Percentiles rank a stretch among this genome's conserved stretches.
Evolutionary conservation across 1,140 invertebrate species (phyloP).

Genomic region (Drosophila athabasca): DNA sequence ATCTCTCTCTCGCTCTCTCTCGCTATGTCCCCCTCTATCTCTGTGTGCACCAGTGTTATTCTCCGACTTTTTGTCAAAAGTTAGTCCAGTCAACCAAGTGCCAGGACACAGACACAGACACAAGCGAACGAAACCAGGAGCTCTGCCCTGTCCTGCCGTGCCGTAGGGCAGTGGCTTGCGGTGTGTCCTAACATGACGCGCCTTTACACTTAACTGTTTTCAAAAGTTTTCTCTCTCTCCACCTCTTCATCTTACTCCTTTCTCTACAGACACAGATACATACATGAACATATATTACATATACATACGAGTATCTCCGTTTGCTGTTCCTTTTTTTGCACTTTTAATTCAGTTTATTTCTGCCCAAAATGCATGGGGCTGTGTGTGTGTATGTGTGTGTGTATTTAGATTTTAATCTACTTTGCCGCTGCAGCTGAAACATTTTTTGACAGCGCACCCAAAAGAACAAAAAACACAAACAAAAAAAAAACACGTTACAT

Average conservation of each 20-base stretch:
- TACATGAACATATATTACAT: no score
- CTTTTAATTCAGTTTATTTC: constrained; percentile 79
- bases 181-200: constrained; percentile 76
- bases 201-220: constrained; percentile 80
- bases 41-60: constrained; percentile 18
- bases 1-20: no score
- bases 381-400: constrained; percentile 52
- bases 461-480: constrained; percentile 16
- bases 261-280: no score
- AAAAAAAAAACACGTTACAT: constrained; percentile 18
- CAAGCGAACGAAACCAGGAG: neutral
- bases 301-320: constrained; percentile 1
- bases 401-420: constrained; percentile 56
- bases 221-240: constrained; percentile 3
- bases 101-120: constrained; percentile 12
- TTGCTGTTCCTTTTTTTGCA: constrained; percentile 65
- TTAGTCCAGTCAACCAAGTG: constrained; percentile 67
- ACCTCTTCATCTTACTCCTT: neutral
- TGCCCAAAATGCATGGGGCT: constrained; percentile 53
- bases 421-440: constrained; percentile 77
- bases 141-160: neutral
- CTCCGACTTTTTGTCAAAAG: constrained; percentile 75
- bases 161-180: constrained; percentile 37
- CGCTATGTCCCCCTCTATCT: neutral
- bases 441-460: constrained; percentile 65